Conservation (phyloP, 2,797 vertebrate genomes). For the Manis javanica region DNA sequence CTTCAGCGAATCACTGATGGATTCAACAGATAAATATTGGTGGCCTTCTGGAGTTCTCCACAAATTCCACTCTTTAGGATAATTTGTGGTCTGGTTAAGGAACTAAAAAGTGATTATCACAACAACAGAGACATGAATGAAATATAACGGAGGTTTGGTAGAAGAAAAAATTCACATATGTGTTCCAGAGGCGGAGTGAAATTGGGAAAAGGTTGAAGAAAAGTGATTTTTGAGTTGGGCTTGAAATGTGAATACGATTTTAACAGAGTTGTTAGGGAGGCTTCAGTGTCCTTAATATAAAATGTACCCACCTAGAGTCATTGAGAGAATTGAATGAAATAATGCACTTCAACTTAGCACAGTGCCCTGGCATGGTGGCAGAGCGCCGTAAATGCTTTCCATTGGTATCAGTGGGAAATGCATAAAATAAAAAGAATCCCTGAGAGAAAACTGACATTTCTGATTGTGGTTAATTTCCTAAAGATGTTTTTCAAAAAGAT, state of each 20-base stretch:
- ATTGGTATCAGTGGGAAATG: background rate
- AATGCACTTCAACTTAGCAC: background rate
- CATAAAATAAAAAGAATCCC: background rate
- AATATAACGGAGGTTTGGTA: background rate
- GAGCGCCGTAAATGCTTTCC: background rate
- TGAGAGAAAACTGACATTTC: background rate
- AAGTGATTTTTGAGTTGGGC: background rate
- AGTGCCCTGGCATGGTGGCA: background rate
- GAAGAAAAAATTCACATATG: background rate
- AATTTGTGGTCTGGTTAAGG: background rate
- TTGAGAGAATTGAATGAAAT: constrained; percentile 13
- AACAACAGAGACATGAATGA: constrained; percentile 33
- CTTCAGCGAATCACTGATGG: constrained; percentile 26
- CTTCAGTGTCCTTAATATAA: background rate
- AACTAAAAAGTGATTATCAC: constrained; percentile 23
- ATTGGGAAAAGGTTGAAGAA: constrained; percentile 12
- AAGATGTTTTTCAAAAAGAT: constrained; percentile 9
- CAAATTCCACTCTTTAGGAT: constrained; percentile 1
- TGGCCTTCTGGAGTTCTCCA: background rate
- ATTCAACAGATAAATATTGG: background rate
- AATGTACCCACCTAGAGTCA: background rate
- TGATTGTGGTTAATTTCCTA: constrained; percentile 33
- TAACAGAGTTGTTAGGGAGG: background rate
- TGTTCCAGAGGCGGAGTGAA: background rate
- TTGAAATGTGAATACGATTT: constrained; percentile 23